Conservation (phyloP, 1,140 invertebrate species). For the Brachionus koreanus region DNA sequence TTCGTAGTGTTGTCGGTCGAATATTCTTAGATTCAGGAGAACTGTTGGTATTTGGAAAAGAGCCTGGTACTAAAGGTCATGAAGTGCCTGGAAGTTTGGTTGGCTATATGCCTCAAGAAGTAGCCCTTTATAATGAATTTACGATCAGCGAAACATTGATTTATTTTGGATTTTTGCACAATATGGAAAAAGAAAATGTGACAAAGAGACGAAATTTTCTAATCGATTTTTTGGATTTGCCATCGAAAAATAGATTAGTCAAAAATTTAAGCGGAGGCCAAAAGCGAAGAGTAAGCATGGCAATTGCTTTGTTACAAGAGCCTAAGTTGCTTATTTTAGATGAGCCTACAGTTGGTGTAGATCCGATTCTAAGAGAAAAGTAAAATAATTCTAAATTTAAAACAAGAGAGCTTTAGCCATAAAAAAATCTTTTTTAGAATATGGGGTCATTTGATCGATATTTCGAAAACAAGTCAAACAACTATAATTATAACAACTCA, state of each 20-base stretch:
- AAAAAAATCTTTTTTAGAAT: constrained; percentile 65
- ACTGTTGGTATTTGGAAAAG: constrained; percentile 53
- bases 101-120: constrained; percentile 66
- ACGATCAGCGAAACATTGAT: constrained; percentile 88
- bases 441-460: constrained; percentile 81
- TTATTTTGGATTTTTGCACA: constrained; percentile 93
- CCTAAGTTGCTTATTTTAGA: constrained; percentile 89
- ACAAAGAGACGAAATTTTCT: constrained; percentile 82
- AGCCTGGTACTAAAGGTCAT: constrained; percentile 52
- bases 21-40: constrained; percentile 51
- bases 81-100: constrained; percentile 56
- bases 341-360: constrained; percentile 88
- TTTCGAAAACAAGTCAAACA: constrained; percentile 72
- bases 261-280: constrained; percentile 68
- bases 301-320: constrained; percentile 83
- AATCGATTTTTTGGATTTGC: constrained; percentile 67
- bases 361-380: constrained; percentile 81
- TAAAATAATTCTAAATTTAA: constrained; percentile 53
- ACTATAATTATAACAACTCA: constrained; percentile 90
- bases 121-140: constrained; percentile 88
- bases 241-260: constrained; percentile 45
- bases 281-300: constrained; percentile 83
- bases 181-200: constrained; percentile 76
- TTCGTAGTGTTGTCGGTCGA: constrained; percentile 56
- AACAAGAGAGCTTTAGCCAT: background rate